A percentile compares a stretch with the other conserved stretches of the same genome.
phyloP scores from a whole-genome alignment of 1,140 invertebrate genomes.

The Ceratina japonica region DNA sequence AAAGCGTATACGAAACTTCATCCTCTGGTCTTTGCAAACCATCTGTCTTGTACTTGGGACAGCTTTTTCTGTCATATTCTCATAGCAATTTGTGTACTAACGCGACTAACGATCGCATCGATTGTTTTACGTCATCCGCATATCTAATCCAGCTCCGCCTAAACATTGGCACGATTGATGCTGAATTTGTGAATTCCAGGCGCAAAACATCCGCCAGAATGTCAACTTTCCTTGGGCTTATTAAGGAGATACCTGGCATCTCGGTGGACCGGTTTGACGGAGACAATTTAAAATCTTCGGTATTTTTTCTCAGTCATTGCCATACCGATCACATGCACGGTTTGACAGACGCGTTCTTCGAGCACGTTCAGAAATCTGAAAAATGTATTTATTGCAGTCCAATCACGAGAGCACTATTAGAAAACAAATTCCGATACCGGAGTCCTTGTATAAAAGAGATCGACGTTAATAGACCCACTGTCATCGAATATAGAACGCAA shows the following conservation, averaged over 20 bases:
- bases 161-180: slow-evolving; percentile 46
- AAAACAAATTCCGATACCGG: slow-evolving; percentile 42
- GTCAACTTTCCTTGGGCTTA: slow-evolving; percentile 82
- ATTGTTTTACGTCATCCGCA: not conserved
- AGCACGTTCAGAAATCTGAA: slow-evolving; percentile 50
- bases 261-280: slow-evolving; percentile 82
- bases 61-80: not conserved
- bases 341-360: slow-evolving; percentile 72
- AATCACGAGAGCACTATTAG: slow-evolving; percentile 70
- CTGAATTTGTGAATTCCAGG: slow-evolving; percentile 70
- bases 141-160: not conserved
- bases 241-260: slow-evolving; percentile 83
- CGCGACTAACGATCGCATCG: too few relatives aligned
- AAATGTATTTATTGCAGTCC: slow-evolving; percentile 72
- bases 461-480: slow-evolving; percentile 57
- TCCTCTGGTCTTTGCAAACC: not conserved
- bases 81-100: too few relatives aligned
- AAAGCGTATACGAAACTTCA: not conserved
- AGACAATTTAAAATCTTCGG: slow-evolving; percentile 77
- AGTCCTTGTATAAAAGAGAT: slow-evolving; percentile 70
- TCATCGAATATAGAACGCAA: slow-evolving; percentile 61
- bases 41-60: slow-evolving; percentile 9
- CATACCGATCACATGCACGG: slow-evolving; percentile 85
- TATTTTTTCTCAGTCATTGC: slow-evolving; percentile 85
- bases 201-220: slow-evolving; percentile 68